Evolutionary conservation across 2,888 invertebrate genomes (phyloP), one percentile per base, ranked within the genome.

Genomic region (Myathropa florea): DNA sequence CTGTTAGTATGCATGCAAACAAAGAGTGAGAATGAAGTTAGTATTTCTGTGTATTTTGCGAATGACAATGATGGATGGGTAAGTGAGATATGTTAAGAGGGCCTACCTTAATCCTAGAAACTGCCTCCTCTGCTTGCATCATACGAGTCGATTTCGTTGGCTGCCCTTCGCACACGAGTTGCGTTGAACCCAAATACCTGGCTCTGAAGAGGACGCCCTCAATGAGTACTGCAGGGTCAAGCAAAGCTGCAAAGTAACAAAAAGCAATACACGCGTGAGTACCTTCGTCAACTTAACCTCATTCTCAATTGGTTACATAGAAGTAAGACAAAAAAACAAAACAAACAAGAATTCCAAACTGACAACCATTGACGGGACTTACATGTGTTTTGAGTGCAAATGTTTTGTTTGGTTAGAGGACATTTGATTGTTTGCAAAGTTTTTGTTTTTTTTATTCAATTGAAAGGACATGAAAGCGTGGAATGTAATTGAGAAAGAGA

Each of bases 101-200:
- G 89, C 89, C 93, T 95, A 99, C 99, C 98, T 99, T 99, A 91
- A 99, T 99, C 92, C 99, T 95, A 36, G 99, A 98, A 1, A 99
- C 99, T 0, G 99, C 99, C 93, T 99, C 99, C 93, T 99, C 99
- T 1, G 99, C 99, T 93, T 99, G 99, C 94, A 99, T 97, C 99
- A 99, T 99, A 89, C 99, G 94, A 23, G 99, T 98, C 3, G 98
- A 98, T 93, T 99, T 99, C 0, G 99, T 99, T 1, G 99, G 99
- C 91, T 99, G 98, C 0, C 99, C 99, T 92, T 99, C 99, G 91
- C 99, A 99, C 10, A 98, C 98, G 83, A 99, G 95, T 93, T 99
- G 99, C 4, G 99, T 99, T 30, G 99, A 99, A 79, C 99, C 99
- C 89, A 99, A 95, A 93, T 99, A 99, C 73, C 98, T 90, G 78